A percentile compares a stretch with the other conserved stretches of the same genome.
phyloP scores from a whole-genome alignment of 1,140 invertebrate genomes.

The Drosophila lowei region DNA sequence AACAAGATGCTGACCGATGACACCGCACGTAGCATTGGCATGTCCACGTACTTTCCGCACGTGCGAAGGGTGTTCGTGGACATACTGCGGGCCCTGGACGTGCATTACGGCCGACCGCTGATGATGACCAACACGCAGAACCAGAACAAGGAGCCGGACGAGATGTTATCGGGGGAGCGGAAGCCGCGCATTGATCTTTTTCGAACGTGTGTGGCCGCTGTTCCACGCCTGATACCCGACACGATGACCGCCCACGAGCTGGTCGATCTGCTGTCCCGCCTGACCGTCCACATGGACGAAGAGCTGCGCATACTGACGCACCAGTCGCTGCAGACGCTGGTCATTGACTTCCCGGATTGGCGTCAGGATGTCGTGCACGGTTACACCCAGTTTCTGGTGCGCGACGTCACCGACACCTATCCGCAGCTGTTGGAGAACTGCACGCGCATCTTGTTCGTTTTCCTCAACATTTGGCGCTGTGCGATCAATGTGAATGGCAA shows the following conservation, averaged over 20 bases:
- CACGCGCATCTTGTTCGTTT: constrained; percentile 95
- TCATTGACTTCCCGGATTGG: constrained; percentile 98
- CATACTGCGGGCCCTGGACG: constrained; percentile 97
- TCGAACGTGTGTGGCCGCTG: constrained; percentile 98
- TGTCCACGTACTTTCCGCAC: constrained; percentile 97
- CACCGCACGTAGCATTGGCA: constrained; percentile 96
- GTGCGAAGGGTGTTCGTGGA: constrained; percentile 98
- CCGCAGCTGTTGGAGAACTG: constrained; percentile 96
- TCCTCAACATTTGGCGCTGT: constrained; percentile 96
- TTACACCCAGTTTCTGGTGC: constrained; percentile 96
- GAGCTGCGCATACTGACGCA: constrained; percentile 95
- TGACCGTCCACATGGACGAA: constrained; percentile 97
- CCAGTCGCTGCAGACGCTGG: constrained; percentile 97
- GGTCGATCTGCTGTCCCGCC: constrained; percentile 94
- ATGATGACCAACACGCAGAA: constrained; percentile 98
- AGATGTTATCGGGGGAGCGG: constrained; percentile 98
- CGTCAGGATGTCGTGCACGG: constrained; percentile 97
- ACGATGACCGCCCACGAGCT: constrained; percentile 97
- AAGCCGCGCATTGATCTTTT: constrained; percentile 99
- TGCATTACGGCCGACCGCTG: constrained; percentile 96
- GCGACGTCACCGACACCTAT: constrained; percentile 95
- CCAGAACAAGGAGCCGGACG: constrained; percentile 97
- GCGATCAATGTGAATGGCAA: constrained; percentile 84
- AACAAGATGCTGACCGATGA: constrained; percentile 98
- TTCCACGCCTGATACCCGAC: constrained; percentile 98